Evolutionary conservation across 2,113 vertebrate genomes (phyloP).

Genomic region (Promerops cafer): DNA sequence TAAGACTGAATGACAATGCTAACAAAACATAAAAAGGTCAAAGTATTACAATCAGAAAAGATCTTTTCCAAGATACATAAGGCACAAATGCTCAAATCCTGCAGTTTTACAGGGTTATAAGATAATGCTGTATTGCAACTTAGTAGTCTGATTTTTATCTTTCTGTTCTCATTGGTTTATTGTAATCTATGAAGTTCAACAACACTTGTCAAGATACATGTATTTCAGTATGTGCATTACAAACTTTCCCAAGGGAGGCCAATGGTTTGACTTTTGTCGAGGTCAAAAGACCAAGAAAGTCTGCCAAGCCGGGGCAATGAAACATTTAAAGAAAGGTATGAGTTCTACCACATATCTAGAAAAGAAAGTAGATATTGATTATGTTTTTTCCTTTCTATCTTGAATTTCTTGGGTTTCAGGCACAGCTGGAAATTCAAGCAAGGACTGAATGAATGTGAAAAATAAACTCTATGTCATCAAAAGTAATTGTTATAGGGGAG

Average conservation of each 20-base stretch:
- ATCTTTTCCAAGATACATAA: not conserved
- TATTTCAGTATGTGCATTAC: not conserved
- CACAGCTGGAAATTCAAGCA: not conserved
- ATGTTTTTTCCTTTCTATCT: not conserved
- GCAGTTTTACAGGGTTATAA: not conserved
- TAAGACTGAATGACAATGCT: not conserved
- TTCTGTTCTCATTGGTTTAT: not conserved
- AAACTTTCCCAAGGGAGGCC: not conserved
- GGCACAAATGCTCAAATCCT: not conserved
- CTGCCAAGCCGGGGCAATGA: not conserved
- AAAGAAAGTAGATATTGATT: not conserved
- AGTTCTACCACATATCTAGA: not conserved
- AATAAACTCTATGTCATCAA: not conserved
- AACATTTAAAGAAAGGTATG: not conserved
- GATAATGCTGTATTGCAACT: not conserved
- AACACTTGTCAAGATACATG: not conserved
- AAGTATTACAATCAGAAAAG: not conserved
- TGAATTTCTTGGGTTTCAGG: not conserved
- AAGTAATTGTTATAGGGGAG: not conserved
- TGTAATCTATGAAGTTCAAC: not conserved
- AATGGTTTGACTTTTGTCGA: not conserved
- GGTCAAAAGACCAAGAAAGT: not conserved
- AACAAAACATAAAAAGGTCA: not conserved
- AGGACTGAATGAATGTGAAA: not conserved
- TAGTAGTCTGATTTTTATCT: not conserved